A percentile compares a stretch with the other conserved stretches of the same genome.
These are phyloP conservation scores for Anticlea derivata DNA, from an alignment of 2,888 invertebrate genomes.

Conservation along the genomic window DNA sequence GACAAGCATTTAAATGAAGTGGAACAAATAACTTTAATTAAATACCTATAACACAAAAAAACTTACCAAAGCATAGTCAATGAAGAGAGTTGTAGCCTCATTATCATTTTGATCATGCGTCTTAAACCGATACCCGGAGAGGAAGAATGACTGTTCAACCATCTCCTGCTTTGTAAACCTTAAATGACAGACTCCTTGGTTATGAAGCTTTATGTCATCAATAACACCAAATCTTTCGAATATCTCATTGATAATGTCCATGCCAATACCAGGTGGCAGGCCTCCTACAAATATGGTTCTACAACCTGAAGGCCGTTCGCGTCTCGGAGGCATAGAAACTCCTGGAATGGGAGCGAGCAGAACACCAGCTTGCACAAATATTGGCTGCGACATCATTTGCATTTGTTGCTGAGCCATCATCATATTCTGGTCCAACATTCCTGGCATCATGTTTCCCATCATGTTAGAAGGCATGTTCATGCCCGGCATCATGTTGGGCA, in stretches of 20 bases:
- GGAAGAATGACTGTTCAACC: constrained; percentile 92
- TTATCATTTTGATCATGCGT: constrained; percentile 88
- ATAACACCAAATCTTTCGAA: constrained; percentile 88
- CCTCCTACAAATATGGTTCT: constrained; percentile 96
- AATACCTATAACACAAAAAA: not conserved
- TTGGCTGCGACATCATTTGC: constrained; percentile 48
- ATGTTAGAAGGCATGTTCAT: constrained; percentile 52
- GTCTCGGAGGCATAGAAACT: constrained; percentile 55
- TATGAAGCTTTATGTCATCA: constrained; percentile 86
- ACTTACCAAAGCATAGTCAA: constrained; percentile 91
- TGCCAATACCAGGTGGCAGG: constrained; percentile 92
- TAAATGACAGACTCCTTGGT: constrained; percentile 96
- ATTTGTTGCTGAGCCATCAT: constrained; percentile 66
- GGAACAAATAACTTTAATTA: too few species aligned
- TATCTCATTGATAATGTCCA: constrained; percentile 92
- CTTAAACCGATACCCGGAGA: constrained; percentile 91
- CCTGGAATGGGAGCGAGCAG: constrained; percentile 93
- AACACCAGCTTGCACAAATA: constrained; percentile 88
- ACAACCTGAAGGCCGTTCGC: constrained; percentile 84
- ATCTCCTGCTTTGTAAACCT: constrained; percentile 91
- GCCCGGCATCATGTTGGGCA: constrained; percentile 56
- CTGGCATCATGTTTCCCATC: constrained; percentile 58
- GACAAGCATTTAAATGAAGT: too few species aligned
- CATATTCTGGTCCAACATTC: constrained; percentile 84
- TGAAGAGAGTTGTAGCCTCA: constrained; percentile 90